Evolutionary conservation across 2,113 vertebrate genomes (phyloP), one percentile per base, ranked within the genome.

Genomic region (Crotophaga sulcirostris): DNA sequence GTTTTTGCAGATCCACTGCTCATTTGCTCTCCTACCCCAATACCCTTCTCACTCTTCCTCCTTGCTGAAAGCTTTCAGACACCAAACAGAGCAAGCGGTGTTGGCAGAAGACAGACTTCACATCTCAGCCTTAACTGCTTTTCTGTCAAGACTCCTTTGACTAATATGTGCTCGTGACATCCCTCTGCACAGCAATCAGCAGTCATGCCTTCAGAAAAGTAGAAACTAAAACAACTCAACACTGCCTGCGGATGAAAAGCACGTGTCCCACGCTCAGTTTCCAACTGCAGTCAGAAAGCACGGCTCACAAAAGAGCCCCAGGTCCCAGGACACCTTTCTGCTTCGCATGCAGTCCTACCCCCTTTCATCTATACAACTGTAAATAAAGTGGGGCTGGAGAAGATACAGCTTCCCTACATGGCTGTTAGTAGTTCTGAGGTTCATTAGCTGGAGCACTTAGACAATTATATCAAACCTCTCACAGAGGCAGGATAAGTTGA

Each of bases 251-350:
- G 54, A 59, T 16, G 34, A 63, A 91, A 87, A 87, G 25, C 51
- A 69, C 0, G 0, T 29, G 14, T 33, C 60, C 13, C 16, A 9
- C 17, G 55, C 28, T 56, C 2, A 0, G 31, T 52, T 88, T 86
- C 67, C 38, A 86, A 36, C 5, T 74, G 73, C 14, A 56, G 36
- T 7, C 3, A 5, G 51, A 91, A 56, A 76, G 72, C 13, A 45
- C 28, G 28, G 64, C 16, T 45, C 64, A 89, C 36, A 25, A 24
- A n/a, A 77, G 36, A 86, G 23, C 11, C 28, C 11, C 10, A n/a
- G 28, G 25, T 75, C 25, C 66, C n/a, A 63, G 54, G 51, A 59
- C 49, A 73, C 9, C 16, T 9, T 40, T 68, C 40, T 63, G 70
- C 5, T 5, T 67, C 3, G 2, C 23, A 42, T 11, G 33, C 19